Base-by-base conservation (phyloP, 2,888 invertebrate species). In the Dasysyrphus albostriatus region DNA sequence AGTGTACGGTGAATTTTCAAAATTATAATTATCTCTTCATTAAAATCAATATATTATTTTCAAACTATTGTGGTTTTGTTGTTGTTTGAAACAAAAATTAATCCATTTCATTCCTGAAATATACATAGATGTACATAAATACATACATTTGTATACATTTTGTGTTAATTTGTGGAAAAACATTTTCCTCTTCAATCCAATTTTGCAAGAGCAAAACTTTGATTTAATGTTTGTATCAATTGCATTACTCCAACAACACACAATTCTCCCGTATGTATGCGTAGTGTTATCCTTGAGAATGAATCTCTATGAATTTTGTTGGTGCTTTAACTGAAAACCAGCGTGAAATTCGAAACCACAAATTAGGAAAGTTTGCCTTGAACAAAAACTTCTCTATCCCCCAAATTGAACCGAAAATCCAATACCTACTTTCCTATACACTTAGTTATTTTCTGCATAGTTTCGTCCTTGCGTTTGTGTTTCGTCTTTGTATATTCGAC, bases 361-460 rank as follows among this genome's bases (percentile, higher is more conserved):
- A 79, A 75, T 79, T 65, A 51, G 16, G 44, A 83, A 83, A 83
- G 75, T 83, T 83, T 65, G 42, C 32, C 47, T 49, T 51, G 10
- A 51, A 34, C 59, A 19, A 61, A 61, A 61, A 32, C 32, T 5
- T 5, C 9, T n/a, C 42, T 42, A 19, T 59, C 10, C n/a, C 29
- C n/a, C 29, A n/a, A 19, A 49, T 34, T 44, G 5, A 51, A 49
- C 29, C 47, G 39, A 32, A 49, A 61, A 58, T 58, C 32, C 44
- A 65, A 34, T 51, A 29, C 32, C 39, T 44, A 42, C 44, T 16
- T 8, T 16, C 16, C n/a, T 7, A 16, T 24, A 44, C 16, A 16
- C 14, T 51, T 14, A 5, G 7, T 12, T 39, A 69, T 51, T 61
- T 61, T 54, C 12, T 1, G 12, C 8, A 59, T 34, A 58, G 16